Base-by-base conservation (phyloP, 2,797 vertebrate species). In the Cryptoblepharus egeriae region DNA sequence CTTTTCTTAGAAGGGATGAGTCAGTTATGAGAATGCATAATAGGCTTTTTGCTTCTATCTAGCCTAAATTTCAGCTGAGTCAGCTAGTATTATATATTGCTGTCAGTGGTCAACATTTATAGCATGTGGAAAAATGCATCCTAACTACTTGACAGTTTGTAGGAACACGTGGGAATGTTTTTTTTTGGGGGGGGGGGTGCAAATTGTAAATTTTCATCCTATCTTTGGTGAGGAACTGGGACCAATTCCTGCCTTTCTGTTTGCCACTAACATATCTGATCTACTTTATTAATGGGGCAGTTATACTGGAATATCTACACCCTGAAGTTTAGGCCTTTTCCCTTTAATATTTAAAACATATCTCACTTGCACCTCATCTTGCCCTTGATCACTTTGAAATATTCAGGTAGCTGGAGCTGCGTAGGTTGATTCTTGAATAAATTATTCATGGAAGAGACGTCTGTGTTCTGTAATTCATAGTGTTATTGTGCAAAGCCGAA, bases 401-500 rank as follows among this genome's bases (percentile, higher is more conserved):
- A 75, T 13, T 18, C 35, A 58, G 72, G 65, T 82, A 68, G 55
- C 69, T 74, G 86, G 75, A 73, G 84, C 83, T 52, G 65, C 45
- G 12, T 28, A 87, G 24, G 87, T 79, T 78, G 4, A 79, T 81
- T 85, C 75, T 89, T 84, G 85, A 79, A 65, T 85, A 81, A 86
- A 87, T 93, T 89, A 82, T 91, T 92, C 82, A 67, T 72, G 42
- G 75, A 69, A 39, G 84, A 70, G 61, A 76, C 82, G 26, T 79
- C 77, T 87, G 76, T 82, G 67, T 77, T 1, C 0, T 65, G 75
- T 75, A 77, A 30, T 65, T 20, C 70, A 71, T 5, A 58, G 90
- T 68, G 57, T 57, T 64, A 77, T 65, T 39, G 6, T 24, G 65
- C 58, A 3, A 73, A 26, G 12, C 37, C 24, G n/a, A 80, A 61